Base-by-base conservation (phyloP, 2,888 invertebrate genomes). In the Escarpia spicata region DNA sequence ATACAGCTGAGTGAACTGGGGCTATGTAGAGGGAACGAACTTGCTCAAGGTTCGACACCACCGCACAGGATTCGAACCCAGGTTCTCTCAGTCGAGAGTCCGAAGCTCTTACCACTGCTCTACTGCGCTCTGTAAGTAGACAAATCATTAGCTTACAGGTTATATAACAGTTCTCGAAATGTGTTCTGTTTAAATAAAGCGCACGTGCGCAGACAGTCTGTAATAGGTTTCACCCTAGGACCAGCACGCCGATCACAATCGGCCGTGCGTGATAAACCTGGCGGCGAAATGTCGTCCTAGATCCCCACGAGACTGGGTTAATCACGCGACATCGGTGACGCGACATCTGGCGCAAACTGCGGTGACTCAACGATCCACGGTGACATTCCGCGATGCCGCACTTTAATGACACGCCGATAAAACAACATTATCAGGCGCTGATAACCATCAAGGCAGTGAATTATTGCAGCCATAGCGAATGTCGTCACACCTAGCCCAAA, bases 361-460 rank as follows among this genome's bases (percentile, higher is more conserved):
- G 26, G 26, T 75, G 75, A 75, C 26, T 75, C 75, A 75, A 19
- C 75, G 26, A 52, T n/a, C 75, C 19, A 75, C 75, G n/a, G 75
- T 75, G 75, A 75, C 75, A 75, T 75, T 75, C 75, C 75, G 19
- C 75, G 75, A 75, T 75, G 75, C 19, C 26, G 75, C 75, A 26
- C 4, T 75, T 75, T 75, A 75, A 75, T 75, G 19, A 75, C 75
- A 75, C 75, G 75, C 75, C 75, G 75, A 75, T 75, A 75, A 75
- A 75, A 75, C 75, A 75, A 26, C 75, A 75, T 75, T 75, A 75
- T 75, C 75, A 26, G 75, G 75, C 75, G 26, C 75, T 75, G 75
- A 75, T 75, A 75, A 75, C 75, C 75, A 75, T 75, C 75, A 75
- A 75, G 26, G 75, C 75, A 75, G n/a, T 75, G 75, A 75, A 75